Evolutionary conservation across 1,140 invertebrate species (phyloP).

Genomic region (Holotrichia oblita): DNA sequence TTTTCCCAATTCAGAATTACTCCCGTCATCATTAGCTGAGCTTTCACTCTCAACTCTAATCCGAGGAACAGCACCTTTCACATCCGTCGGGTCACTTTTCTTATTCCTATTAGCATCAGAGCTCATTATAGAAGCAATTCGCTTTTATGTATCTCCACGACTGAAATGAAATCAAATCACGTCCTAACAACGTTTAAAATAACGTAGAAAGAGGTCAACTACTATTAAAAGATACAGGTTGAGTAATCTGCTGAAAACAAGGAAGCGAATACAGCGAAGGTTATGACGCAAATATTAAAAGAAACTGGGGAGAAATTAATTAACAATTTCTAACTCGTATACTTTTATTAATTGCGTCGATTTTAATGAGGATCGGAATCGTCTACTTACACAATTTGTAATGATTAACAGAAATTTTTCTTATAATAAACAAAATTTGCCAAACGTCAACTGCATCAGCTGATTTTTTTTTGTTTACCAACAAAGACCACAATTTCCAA

Average conservation of each 20-base stretch:
- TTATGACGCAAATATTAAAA: conserved; percentile 21
- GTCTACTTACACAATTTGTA: conserved; percentile 34
- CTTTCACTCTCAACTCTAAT: conserved; percentile 58
- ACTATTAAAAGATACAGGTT: conserved; percentile 38
- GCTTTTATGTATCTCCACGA: background rate
- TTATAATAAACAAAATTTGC: conserved; percentile 11
- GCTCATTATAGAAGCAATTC: conserved; percentile 7
- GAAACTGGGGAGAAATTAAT: background rate
- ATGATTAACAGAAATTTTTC: conserved; percentile 41
- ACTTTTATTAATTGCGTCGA: conserved; percentile 7
- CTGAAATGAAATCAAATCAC: background rate
- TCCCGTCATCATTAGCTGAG: conserved; percentile 58
- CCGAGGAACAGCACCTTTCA: conserved; percentile 48
- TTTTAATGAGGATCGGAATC: conserved; percentile 22
- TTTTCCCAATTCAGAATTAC: conserved; percentile 49
- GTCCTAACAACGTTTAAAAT: conserved; percentile 13
- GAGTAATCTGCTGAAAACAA: conserved; percentile 35
- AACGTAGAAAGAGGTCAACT: conserved; percentile 27
- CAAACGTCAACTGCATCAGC: conserved; percentile 42
- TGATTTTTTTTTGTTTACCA: conserved; percentile 45
- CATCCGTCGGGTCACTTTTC: conserved; percentile 49
- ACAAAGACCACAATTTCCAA: conserved; percentile 31
- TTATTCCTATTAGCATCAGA: conserved; percentile 13
- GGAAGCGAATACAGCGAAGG: conserved; percentile 25
- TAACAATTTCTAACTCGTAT: background rate